phyloP scores from a whole-genome alignment of 2,113 vertebrate species.

The Rhynchopsitta pachyrhyncha region DNA sequence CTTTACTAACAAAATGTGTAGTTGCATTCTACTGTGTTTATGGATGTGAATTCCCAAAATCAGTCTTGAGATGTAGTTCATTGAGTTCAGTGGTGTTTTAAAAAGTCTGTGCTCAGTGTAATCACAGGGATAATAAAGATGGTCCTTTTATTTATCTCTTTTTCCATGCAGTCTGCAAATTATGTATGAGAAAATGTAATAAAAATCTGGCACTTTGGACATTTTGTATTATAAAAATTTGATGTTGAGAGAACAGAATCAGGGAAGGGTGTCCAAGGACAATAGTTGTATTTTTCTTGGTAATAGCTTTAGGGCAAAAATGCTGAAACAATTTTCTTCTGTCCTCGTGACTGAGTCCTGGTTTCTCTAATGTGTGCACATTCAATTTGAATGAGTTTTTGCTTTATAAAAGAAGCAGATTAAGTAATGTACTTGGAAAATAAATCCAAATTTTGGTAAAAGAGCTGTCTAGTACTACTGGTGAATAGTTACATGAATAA shows the following conservation, averaged over 20 bases:
- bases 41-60: neutral
- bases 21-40: neutral
- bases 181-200: neutral
- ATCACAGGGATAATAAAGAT: neutral
- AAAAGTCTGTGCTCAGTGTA: neutral
- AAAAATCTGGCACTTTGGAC: neutral
- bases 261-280: neutral
- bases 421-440: neutral
- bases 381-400: neutral
- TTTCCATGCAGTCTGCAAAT: neutral
- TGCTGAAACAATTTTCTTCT: conserved; percentile 12
- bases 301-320: neutral
- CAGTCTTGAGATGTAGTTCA: neutral
- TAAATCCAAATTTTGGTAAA: neutral
- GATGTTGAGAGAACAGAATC: neutral
- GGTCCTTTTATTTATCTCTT: neutral
- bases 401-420: neutral
- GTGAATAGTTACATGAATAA: neutral
- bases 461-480: neutral
- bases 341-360: neutral
- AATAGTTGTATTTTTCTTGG: neutral
- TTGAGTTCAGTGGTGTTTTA: neutral
- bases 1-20: neutral
- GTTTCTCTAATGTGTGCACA: neutral
- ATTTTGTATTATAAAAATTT: neutral